Conservation (phyloP, 2,888 invertebrate species). For the Nebria brevicollis region DNA sequence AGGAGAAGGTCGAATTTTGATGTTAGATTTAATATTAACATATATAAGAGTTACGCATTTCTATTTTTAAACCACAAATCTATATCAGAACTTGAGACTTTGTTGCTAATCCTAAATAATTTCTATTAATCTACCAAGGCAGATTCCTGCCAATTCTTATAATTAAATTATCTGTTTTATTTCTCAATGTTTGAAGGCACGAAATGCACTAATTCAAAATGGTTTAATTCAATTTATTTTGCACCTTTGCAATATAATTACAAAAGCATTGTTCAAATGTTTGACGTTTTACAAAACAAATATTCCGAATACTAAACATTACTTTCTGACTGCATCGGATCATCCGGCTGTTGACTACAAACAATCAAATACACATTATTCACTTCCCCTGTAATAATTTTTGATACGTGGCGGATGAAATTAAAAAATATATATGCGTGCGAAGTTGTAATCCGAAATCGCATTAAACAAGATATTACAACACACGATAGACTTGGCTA, state of each 20-base stretch:
- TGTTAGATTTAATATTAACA: background rate
- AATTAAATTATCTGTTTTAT: no score
- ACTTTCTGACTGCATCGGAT: background rate
- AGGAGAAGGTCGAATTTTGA: background rate
- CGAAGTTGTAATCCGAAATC: background rate
- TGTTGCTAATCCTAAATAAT: background rate
- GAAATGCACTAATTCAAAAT: no score
- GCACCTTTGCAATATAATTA: background rate
- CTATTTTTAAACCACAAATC: background rate
- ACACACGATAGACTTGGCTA: background rate
- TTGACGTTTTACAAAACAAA: background rate
- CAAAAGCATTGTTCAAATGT: background rate
- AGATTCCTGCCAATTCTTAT: no score
- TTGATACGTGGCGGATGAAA: background rate
- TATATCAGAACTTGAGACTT: background rate
- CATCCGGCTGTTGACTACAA: background rate
- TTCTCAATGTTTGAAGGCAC: no score
- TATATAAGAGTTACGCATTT: background rate
- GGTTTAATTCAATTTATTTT: background rate
- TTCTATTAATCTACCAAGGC: background rate
- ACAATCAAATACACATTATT: background rate
- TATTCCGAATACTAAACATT: background rate
- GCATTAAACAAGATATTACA: constrained; percentile 1
- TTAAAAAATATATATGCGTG: background rate
- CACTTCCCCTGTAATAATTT: background rate